These are phyloP conservation scores for Ophraella communa DNA, from an alignment of 2,888 invertebrate genomes.

Conservation along the genomic window DNA sequence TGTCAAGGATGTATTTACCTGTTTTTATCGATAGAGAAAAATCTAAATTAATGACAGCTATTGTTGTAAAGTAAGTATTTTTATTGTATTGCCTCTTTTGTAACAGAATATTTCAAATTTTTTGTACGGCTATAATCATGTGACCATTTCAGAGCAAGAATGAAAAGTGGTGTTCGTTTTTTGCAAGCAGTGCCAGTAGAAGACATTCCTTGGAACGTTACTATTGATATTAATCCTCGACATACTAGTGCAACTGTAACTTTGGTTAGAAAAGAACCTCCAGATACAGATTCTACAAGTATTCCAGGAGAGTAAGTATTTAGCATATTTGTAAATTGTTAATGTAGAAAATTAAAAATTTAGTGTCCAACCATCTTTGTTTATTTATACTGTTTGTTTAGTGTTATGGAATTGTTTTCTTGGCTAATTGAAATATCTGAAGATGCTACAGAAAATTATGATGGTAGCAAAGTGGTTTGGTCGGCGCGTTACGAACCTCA, in stretches of 20 bases:
- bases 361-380: neutral
- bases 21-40: conserved; percentile 82
- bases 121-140: neutral
- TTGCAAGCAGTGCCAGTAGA: conserved; percentile 58
- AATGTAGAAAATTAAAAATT: neutral
- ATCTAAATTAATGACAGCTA: conserved; percentile 72
- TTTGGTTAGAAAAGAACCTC: conserved; percentile 71
- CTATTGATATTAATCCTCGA: conserved; percentile 84
- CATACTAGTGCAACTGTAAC: conserved; percentile 90
- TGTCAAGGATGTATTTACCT: conserved; percentile 88
- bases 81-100: neutral
- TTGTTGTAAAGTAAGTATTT: conserved; percentile 79
- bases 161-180: conserved; percentile 86
- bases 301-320: conserved; percentile 51
- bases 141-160: conserved; percentile 74
- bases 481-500: conserved; percentile 77
- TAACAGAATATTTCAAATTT: no score
- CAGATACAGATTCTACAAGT: conserved; percentile 50
- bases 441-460: conserved; percentile 77
- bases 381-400: conserved; percentile 42
- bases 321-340: neutral
- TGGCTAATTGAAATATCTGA: conserved; percentile 91
- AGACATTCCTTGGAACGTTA: conserved; percentile 76
- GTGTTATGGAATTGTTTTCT: conserved; percentile 83
- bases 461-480: conserved; percentile 88